Percentiles rank a stretch among this genome's conserved stretches.
These are phyloP conservation scores for Cynopterus brachyotis DNA, from an alignment of 2,113 vertebrate species.

Conservation along the genomic window DNA sequence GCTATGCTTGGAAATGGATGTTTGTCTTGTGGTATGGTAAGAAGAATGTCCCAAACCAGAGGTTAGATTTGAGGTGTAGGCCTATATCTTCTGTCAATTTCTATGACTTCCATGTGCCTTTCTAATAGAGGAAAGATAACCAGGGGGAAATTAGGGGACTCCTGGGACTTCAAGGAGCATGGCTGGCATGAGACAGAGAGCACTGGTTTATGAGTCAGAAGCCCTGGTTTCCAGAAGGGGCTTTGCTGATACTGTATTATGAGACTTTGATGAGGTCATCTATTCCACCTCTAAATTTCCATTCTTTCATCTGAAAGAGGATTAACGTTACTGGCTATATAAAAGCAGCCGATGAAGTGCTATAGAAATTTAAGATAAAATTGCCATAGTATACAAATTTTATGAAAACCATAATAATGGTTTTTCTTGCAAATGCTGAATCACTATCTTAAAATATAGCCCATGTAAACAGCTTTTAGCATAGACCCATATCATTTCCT, in stretches of 20 bases:
- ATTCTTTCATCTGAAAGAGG: slow-evolving; percentile 1
- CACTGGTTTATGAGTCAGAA: neutral
- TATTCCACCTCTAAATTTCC: neutral
- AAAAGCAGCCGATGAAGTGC: neutral
- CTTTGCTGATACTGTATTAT: neutral
- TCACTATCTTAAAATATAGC: neutral
- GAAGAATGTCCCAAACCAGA: neutral
- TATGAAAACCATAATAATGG: slow-evolving; percentile 6
- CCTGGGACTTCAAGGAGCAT: neutral
- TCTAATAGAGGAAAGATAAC: neutral
- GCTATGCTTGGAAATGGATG: neutral
- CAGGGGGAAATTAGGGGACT: neutral
- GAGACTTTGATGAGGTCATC: neutral
- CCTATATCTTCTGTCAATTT: neutral
- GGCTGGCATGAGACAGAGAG: neutral
- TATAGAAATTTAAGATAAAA: slow-evolving; percentile 38
- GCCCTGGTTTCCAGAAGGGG: neutral
- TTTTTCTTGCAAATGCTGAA: slow-evolving; percentile 20
- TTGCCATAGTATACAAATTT: neutral
- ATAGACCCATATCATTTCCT: neutral
- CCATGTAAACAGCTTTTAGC: neutral
- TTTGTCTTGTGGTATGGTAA: neutral
- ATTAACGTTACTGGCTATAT: neutral
- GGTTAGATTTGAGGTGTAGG: neutral
- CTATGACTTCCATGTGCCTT: neutral